A percentile compares a stretch with the other conserved stretches of the same genome.
Conservation (phyloP, 2,113 vertebrate species). For the Equus quagga region DNA sequence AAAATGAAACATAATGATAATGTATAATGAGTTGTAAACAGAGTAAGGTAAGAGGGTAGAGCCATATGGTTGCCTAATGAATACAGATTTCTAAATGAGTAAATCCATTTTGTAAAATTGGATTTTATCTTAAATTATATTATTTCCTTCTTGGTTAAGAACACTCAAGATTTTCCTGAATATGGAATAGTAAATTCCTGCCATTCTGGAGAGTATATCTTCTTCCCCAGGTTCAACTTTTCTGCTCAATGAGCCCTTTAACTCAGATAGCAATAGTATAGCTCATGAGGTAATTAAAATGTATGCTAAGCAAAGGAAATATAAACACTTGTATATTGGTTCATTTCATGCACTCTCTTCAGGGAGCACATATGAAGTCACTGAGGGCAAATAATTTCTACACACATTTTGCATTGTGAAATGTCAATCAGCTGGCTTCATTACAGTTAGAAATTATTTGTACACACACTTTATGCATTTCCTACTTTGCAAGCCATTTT, state of each 20-base stretch:
- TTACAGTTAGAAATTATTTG: background rate
- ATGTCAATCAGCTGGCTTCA: background rate
- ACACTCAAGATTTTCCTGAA: background rate
- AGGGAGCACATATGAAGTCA: background rate
- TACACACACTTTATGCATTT: background rate
- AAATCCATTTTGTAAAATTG: background rate
- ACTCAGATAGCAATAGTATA: background rate
- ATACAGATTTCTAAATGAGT: background rate
- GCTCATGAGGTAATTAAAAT: constrained; percentile 15
- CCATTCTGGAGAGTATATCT: background rate
- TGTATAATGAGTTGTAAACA: background rate
- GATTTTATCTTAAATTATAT: background rate
- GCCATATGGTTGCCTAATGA: background rate
- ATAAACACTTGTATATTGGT: background rate
- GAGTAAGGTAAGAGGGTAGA: background rate
- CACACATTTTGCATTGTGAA: background rate
- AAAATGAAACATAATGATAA: background rate
- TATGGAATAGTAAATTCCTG: background rate
- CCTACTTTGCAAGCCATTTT: constrained; percentile 32
- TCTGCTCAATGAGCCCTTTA: background rate
- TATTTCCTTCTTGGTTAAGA: background rate
- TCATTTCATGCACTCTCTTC: background rate
- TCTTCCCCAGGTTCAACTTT: background rate
- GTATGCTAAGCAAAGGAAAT: constrained; percentile 8
- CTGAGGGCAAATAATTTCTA: background rate